A percentile compares a stretch with the other conserved stretches of the same genome.
These are phyloP conservation scores for Drosophila nr. perissopoda DNA, from an alignment of 2,888 invertebrate genomes.

Conservation along the genomic window DNA sequence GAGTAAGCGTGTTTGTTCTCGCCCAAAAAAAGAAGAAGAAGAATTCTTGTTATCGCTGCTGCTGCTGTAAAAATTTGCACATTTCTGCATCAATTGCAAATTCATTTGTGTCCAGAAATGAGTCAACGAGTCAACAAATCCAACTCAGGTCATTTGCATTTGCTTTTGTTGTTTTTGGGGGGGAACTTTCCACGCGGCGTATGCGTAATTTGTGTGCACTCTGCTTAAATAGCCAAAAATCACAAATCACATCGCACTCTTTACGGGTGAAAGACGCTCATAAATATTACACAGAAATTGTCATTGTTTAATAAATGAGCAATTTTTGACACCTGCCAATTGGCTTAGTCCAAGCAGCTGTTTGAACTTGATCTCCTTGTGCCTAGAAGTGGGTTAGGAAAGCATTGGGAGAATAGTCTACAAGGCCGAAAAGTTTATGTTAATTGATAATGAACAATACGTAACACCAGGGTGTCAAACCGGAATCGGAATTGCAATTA, in stretches of 20 bases:
- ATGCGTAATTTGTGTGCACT: constrained; percentile 45
- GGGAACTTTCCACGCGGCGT: constrained; percentile 61
- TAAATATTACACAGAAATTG: constrained; percentile 42
- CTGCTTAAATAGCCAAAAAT: constrained; percentile 29
- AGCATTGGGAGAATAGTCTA: not conserved
- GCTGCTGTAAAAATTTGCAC: constrained; percentile 69
- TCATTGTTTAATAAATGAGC: constrained; percentile 63
- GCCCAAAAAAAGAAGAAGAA: constrained; percentile 21
- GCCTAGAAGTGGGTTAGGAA: not conserved
- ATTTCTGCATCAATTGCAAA: constrained; percentile 80
- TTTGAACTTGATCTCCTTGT: constrained; percentile 6
- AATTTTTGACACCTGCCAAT: constrained; percentile 57
- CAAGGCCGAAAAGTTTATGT: not conserved
- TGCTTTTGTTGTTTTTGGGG: constrained; percentile 9
- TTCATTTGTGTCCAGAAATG: constrained; percentile 55
- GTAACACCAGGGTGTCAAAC: not conserved
- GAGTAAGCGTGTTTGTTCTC: constrained; percentile 54
- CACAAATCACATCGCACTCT: constrained; percentile 26
- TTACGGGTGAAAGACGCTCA: constrained; percentile 25
- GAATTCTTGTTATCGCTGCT: constrained; percentile 37
- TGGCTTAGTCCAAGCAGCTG: constrained; percentile 7
- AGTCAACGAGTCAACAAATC: constrained; percentile 39
- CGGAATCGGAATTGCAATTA: not conserved
- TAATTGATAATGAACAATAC: not conserved
- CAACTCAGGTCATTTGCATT: constrained; percentile 59